Percentiles rank a stretch among this genome's conserved stretches.
phyloP scores from a whole-genome alignment of 2,113 vertebrate species.

The Cervus canadensis region DNA sequence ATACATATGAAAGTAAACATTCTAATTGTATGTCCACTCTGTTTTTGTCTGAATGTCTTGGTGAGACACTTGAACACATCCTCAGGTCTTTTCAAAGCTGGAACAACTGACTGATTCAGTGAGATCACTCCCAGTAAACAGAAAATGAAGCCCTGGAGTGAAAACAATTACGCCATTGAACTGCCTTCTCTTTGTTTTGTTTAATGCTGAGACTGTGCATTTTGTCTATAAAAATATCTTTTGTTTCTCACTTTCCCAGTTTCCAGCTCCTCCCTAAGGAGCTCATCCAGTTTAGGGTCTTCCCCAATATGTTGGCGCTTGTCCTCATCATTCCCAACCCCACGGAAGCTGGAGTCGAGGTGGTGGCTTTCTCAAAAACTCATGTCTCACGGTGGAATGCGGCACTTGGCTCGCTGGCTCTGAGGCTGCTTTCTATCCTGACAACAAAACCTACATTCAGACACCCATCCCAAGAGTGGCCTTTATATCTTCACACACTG shows the following conservation, averaged over 20 bases:
- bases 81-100: neutral
- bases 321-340: neutral
- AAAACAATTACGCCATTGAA: conserved; percentile 12
- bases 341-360: neutral
- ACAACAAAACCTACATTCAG: conserved; percentile 61
- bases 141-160: neutral
- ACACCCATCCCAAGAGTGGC: conserved; percentile 33
- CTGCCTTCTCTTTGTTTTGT: conserved; percentile 12
- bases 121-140: neutral
- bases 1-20: neutral
- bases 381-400: neutral
- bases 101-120: neutral
- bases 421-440: conserved; percentile 31
- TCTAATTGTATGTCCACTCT: neutral
- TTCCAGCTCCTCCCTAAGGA: neutral
- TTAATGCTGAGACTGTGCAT: neutral
- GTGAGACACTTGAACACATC: neutral
- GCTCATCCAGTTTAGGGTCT: neutral
- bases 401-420: neutral
- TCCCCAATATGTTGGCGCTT: neutral
- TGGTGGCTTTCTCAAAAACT: neutral
- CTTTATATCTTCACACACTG: conserved; percentile 47
- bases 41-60: neutral
- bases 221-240: neutral
- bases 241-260: neutral